Percentiles rank a stretch among this genome's conserved stretches.
These are phyloP conservation scores for Fopius arisanus DNA, from an alignment of 1,140 invertebrate genomes.

Conservation along the genomic window DNA sequence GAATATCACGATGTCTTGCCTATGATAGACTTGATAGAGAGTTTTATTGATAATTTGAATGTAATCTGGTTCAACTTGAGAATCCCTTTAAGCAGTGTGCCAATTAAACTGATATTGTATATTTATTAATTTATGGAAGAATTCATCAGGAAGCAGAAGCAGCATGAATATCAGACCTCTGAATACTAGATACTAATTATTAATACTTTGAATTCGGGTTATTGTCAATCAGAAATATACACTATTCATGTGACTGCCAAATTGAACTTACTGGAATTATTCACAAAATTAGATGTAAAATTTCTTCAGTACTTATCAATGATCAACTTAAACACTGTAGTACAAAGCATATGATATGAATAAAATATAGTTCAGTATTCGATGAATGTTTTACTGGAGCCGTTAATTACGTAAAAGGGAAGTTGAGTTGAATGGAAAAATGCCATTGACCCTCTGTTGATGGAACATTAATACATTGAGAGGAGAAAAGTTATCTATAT, in stretches of 20 bases:
- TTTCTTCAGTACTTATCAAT: background rate
- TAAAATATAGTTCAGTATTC: background rate
- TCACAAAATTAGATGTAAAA: background rate
- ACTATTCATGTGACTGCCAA: background rate
- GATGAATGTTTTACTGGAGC: background rate
- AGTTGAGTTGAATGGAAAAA: background rate
- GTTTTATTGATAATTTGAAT: background rate
- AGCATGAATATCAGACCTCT: background rate
- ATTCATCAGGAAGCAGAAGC: background rate
- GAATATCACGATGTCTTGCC: constrained; percentile 11
- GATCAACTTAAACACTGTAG: background rate
- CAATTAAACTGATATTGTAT: background rate
- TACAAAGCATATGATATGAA: background rate
- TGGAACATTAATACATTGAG: too few species aligned
- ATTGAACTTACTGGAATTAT: background rate
- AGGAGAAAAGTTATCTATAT: constrained; percentile 27
- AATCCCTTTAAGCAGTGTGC: background rate
- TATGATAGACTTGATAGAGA: constrained; percentile 5
- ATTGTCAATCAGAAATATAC: background rate
- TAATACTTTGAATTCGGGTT: background rate
- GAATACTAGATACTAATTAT: background rate
- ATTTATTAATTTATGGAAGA: background rate
- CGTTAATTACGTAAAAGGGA: background rate
- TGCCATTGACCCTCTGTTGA: too few species aligned
- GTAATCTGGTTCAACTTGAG: background rate